These are phyloP conservation scores for Diorhabda carinulata DNA, from an alignment of 1,140 invertebrate species.

Conservation along the genomic window DNA sequence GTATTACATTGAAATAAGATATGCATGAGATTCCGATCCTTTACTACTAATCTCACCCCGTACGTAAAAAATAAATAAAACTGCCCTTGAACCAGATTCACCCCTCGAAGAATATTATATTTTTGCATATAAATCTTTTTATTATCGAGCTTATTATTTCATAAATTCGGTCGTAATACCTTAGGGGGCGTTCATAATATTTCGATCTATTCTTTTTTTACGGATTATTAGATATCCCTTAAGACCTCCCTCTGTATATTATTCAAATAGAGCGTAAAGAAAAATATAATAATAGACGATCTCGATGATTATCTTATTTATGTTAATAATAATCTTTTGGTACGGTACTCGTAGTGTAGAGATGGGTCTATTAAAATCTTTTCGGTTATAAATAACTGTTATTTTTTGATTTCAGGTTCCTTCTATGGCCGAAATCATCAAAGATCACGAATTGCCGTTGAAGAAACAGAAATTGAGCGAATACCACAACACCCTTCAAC, in stretches of 20 bases:
- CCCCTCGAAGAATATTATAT: constrained; percentile 4
- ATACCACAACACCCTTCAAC: constrained; percentile 27
- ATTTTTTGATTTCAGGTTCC: constrained; percentile 39
- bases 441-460: constrained; percentile 40
- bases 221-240: constrained; percentile 16
- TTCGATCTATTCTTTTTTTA: neutral
- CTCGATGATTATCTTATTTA: neutral
- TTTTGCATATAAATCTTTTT: constrained; percentile 15
- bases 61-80: neutral
- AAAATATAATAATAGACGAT: constrained; percentile 1
- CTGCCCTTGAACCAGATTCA: constrained; percentile 12
- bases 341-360: no score
- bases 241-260: constrained; percentile 8
- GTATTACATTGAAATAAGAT: constrained; percentile 29
- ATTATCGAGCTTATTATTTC: constrained; percentile 23
- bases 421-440: constrained; percentile 31
- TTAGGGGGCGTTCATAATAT: neutral
- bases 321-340: no score
- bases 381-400: neutral
- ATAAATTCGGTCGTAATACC: constrained; percentile 20
- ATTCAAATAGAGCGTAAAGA: constrained; percentile 14
- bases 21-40: constrained; percentile 30
- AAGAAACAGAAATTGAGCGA: constrained; percentile 45
- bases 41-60: constrained; percentile 9
- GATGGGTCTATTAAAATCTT: no score